phyloP scores from a whole-genome alignment of 2,113 vertebrate genomes.

The Laticauda laticaudata region DNA sequence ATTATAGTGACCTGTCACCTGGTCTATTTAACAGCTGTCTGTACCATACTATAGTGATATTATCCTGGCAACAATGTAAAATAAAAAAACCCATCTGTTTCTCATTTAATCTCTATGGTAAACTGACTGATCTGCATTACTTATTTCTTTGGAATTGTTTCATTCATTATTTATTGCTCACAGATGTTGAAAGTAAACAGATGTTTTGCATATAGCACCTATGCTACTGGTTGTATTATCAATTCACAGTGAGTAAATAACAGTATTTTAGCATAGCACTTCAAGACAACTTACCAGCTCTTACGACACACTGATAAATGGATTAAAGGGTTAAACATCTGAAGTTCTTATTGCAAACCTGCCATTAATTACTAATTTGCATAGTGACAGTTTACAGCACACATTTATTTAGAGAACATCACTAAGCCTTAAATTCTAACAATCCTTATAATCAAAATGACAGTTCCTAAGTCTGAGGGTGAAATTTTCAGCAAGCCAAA shows the following conservation, averaged over 20 bases:
- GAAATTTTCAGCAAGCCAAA: conserved; percentile 37
- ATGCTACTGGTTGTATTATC: background rate
- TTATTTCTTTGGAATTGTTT: conserved; percentile 38
- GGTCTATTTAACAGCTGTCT: conserved; percentile 46
- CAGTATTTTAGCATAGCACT: background rate
- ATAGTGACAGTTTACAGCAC: background rate
- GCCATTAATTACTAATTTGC: conserved; percentile 36
- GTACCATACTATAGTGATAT: conserved; percentile 25
- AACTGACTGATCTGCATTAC: conserved; percentile 41
- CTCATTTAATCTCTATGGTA: conserved; percentile 53
- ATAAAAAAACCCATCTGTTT: conserved; percentile 55
- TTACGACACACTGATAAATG: conserved; percentile 18
- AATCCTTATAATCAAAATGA: background rate
- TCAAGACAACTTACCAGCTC: background rate
- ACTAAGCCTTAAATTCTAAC: conserved; percentile 6
- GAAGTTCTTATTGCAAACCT: conserved; percentile 35
- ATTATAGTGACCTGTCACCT: conserved; percentile 41
- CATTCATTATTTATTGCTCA: conserved; percentile 50
- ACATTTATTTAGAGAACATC: conserved; percentile 1
- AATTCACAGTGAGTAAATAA: background rate
- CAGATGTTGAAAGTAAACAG: conserved; percentile 25
- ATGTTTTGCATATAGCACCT: background rate
- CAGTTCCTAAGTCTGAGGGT: background rate
- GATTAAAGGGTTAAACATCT: conserved; percentile 42
- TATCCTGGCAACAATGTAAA: conserved; percentile 50